Percentiles rank a stretch among this genome's conserved stretches.
Conservation (phyloP, 1,140 invertebrate species). For the Ceratina calcarata region DNA sequence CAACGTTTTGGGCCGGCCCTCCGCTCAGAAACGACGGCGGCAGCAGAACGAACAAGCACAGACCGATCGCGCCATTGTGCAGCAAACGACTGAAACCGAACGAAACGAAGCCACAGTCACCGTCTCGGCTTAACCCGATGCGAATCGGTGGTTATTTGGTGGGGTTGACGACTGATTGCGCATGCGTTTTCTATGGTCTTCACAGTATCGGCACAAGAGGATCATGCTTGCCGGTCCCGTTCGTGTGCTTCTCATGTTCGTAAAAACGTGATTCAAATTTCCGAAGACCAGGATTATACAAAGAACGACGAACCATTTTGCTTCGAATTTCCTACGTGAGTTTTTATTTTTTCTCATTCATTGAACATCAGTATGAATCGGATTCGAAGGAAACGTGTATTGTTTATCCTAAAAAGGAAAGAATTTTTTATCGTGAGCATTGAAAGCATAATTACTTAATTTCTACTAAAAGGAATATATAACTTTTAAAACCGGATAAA, state of each 20-base stretch:
- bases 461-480: too few relatives aligned
- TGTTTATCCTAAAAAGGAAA: too few relatives aligned
- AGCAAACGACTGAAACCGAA: conserved; percentile 72
- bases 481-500: neutral
- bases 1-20: conserved; percentile 77
- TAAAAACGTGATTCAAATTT: conserved; percentile 34
- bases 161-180: conserved; percentile 21
- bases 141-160: conserved; percentile 4
- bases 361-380: neutral
- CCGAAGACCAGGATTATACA: neutral
- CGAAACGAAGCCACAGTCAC: conserved; percentile 4
- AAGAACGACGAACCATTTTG: neutral
- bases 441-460: neutral
- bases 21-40: conserved; percentile 78
- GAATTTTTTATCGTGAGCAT: neutral
- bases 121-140: conserved; percentile 24
- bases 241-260: neutral
- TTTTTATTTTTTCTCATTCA: neutral
- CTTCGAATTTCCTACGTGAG: conserved; percentile 5
- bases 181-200: conserved; percentile 24
- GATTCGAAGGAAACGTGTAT: too few relatives aligned
- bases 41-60: conserved; percentile 61
- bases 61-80: conserved; percentile 76
- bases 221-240: neutral
- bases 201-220: conserved; percentile 20